Evolutionary conservation across 2,888 invertebrate genomes (phyloP).

Genomic region (Galerucella pusilla): DNA sequence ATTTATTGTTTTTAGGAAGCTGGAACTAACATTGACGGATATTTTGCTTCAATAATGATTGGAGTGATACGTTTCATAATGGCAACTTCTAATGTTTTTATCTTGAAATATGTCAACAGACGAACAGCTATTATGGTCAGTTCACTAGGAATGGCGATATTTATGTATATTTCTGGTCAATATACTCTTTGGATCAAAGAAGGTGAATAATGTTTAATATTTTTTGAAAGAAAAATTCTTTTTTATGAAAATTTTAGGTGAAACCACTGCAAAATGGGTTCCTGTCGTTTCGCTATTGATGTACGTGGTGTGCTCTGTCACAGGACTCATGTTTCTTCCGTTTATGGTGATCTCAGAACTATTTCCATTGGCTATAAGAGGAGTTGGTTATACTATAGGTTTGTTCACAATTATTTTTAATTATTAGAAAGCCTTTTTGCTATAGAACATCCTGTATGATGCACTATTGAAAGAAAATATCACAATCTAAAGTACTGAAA

Average conservation of each 20-base stretch:
- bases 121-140: constrained; percentile 68
- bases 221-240: neutral
- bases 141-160: constrained; percentile 67
- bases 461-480: too few species aligned
- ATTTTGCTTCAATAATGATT: constrained; percentile 69
- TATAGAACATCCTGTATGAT: too few species aligned
- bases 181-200: constrained; percentile 66
- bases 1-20: constrained; percentile 62
- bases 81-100: constrained; percentile 69
- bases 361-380: constrained; percentile 71
- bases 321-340: constrained; percentile 71
- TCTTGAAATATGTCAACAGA: constrained; percentile 67
- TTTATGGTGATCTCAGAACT: constrained; percentile 74
- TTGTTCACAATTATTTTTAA: constrained; percentile 45
- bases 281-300: constrained; percentile 69
- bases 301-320: constrained; percentile 71
- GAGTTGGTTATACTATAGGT: constrained; percentile 62
- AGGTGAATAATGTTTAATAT: constrained; percentile 48
- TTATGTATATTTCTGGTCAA: constrained; percentile 69
- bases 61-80: constrained; percentile 69
- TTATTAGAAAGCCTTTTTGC: too few species aligned
- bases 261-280: constrained; percentile 59
- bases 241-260: constrained; percentile 5
- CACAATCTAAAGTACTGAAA: too few species aligned
- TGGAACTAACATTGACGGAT: constrained; percentile 67